Base-by-base conservation (phyloP, 2,797 vertebrate genomes). In the Chrysocyon brachyurus region DNA sequence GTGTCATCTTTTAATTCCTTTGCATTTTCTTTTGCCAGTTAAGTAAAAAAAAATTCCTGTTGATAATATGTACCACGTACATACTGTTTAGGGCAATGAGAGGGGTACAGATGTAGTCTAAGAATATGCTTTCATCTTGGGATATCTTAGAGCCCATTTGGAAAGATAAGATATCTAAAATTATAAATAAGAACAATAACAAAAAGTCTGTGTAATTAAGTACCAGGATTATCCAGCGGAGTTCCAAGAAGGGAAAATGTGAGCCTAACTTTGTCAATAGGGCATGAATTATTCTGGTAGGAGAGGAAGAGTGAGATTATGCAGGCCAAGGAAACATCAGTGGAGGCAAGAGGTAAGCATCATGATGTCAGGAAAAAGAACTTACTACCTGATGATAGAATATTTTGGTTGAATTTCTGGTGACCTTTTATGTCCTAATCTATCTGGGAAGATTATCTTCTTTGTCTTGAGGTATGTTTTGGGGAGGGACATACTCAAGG, bases 401-500 rank as follows among this genome's bases (percentile, higher is more conserved):
- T n/a, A 78, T 79, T 91, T n/a, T 49, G 31, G 1, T 46, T 63
- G 28, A 22, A 56, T 24, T 73, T 68, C 40, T 81, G 82, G 31
- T 68, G 87, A 36, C 14, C 8, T 87, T 81, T 63, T 15, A 9
- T 83, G 40, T 90, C 6, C 56, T 82, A 63, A 33, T 82, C 21
- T 36, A 3, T 88, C 14, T 81, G 21, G 24, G 19, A 95, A 87
- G 26, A 64, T 66, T 46, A 49, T 79, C 36, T 11, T 46, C 14
- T 93, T 91, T 91, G 16, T 73, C 21, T 83, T 90, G 57, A 86
- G 63, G 64, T 77, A 61, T 82, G 88, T 96, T 96, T 93, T 57
- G 54, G 54, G 59, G 64, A 49, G 24, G 63, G 14, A 70, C 3
- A 31, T 72, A 70, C 5, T 8, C 26, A 81, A 85, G 24, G 21